Conservation (phyloP, 2,797 vertebrate genomes). For the Lacerta bilineata region DNA sequence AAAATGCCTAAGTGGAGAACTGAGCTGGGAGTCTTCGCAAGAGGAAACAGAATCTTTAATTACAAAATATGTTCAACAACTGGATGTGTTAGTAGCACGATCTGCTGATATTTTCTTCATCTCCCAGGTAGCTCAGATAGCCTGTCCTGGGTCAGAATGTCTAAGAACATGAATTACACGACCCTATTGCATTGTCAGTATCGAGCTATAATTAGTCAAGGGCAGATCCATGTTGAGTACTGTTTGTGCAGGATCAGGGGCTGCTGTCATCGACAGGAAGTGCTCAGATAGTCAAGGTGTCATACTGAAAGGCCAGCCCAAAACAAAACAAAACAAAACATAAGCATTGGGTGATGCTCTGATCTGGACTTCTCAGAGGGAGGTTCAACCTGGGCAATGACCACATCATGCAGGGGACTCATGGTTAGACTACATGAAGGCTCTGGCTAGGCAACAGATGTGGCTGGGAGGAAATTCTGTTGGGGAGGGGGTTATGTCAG, state of each 20-base stretch:
- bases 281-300: background rate
- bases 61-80: constrained; percentile 50
- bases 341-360: background rate
- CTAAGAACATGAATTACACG: background rate
- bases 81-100: constrained; percentile 30
- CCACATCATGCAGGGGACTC: background rate
- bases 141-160: background rate
- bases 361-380: background rate
- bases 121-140: constrained; percentile 8
- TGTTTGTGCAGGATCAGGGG: background rate
- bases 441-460: background rate
- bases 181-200: background rate
- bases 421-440: background rate
- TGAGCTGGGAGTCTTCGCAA: constrained; percentile 59
- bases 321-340: too few relatives aligned
- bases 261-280: background rate
- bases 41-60: constrained; percentile 51
- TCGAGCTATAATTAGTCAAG: background rate
- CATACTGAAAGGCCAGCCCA: background rate
- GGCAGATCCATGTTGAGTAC: background rate
- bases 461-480: background rate
- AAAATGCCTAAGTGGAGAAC: constrained; percentile 58
- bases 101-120: background rate
- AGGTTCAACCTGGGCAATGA: background rate
- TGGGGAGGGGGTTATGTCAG: background rate